These are phyloP conservation scores for Trichechus manatus DNA, from an alignment of 2,113 vertebrate genomes.

Conservation along the genomic window DNA sequence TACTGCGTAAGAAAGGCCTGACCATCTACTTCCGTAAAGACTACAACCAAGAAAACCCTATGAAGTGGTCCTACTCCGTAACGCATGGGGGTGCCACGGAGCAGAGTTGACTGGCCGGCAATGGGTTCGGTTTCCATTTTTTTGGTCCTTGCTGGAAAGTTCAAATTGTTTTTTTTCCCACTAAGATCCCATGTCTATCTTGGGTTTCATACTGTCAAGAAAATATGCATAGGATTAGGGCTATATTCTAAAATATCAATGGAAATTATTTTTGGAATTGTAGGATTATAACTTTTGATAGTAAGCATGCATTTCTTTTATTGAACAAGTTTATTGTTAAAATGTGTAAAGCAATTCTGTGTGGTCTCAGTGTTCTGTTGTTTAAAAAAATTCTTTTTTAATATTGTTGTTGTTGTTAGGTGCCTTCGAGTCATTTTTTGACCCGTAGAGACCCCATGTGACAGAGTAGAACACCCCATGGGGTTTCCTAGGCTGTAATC, in stretches of 20 bases:
- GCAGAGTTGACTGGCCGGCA: too few species aligned
- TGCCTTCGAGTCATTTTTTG: too few species aligned
- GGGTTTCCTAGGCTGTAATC: too few species aligned
- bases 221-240: background rate
- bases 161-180: background rate
- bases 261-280: background rate
- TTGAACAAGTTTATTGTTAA: background rate
- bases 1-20: too few species aligned
- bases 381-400: background rate
- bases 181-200: background rate
- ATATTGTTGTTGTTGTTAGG: too few species aligned
- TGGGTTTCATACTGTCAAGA: background rate
- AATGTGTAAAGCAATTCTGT: background rate
- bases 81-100: too few species aligned
- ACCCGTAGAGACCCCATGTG: too few species aligned
- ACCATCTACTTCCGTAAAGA: too few species aligned
- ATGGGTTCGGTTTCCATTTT: too few species aligned
- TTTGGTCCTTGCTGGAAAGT: background rate
- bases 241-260: background rate
- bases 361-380: background rate
- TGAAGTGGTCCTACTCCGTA: too few species aligned
- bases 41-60: too few species aligned
- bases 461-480: too few species aligned
- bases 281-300: background rate
- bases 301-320: background rate